These are phyloP conservation scores for Heteromyza rotundicornis DNA, from an alignment of 2,888 invertebrate species.

Conservation along the genomic window DNA sequence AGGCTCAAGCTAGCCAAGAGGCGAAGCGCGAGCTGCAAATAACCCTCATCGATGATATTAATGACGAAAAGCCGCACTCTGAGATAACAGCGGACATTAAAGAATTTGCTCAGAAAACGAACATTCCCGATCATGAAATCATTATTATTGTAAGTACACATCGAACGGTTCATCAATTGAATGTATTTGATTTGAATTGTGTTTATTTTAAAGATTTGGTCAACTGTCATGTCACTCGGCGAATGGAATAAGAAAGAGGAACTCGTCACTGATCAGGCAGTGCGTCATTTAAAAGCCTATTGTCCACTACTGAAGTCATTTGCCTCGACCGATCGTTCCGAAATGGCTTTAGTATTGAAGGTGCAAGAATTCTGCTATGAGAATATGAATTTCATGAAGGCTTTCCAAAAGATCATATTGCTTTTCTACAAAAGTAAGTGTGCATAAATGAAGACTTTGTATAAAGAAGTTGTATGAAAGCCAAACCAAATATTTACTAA, in stretches of 20 bases:
- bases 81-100: constrained; percentile 86
- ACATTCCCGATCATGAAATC: constrained; percentile 90
- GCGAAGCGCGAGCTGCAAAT: constrained; percentile 81
- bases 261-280: constrained; percentile 92
- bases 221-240: constrained; percentile 90
- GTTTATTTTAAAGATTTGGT: constrained; percentile 77
- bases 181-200: not conserved
- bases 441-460: not conserved
- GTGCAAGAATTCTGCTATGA: constrained; percentile 98
- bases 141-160: constrained; percentile 80
- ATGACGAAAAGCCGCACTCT: constrained; percentile 83
- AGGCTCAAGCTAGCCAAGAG: constrained; percentile 84
- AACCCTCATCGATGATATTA: constrained; percentile 83
- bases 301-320: constrained; percentile 87
- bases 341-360: constrained; percentile 86
- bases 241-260: constrained; percentile 99
- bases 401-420: constrained; percentile 96
- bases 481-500: constrained; percentile 12
- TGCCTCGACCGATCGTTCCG: constrained; percentile 83
- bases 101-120: constrained; percentile 82
- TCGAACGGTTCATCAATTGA: not conserved
- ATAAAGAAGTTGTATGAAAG: not conserved
- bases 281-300: constrained; percentile 86
- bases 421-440: constrained; percentile 89
- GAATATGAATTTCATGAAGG: constrained; percentile 99